A percentile compares a stretch with the other conserved stretches of the same genome.
Conservation (phyloP, 2,888 invertebrate species). For the Sinopyrophorus schimmeli region DNA sequence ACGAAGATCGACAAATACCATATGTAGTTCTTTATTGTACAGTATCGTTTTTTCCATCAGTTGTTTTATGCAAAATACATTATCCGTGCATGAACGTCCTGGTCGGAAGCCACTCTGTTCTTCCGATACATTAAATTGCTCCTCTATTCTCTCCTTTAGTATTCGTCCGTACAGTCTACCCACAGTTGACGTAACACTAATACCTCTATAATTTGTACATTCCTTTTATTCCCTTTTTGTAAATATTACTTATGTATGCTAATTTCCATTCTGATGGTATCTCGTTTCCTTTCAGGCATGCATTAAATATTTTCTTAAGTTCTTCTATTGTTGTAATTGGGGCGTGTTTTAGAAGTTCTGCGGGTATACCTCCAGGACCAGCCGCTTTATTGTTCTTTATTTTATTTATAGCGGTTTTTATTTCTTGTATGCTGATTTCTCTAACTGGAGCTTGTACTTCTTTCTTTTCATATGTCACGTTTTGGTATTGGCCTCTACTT, state of each 20-base stretch:
- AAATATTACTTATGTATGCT: neutral
- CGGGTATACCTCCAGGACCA: slow-evolving; percentile 1
- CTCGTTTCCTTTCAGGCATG: slow-evolving; percentile 3
- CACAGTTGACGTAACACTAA: no score
- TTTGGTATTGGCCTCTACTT: neutral
- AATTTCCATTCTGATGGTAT: slow-evolving; percentile 3
- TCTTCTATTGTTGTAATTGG: neutral
- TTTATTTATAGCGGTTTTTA: neutral
- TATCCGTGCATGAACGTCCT: slow-evolving; percentile 1
- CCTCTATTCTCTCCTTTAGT: no score
- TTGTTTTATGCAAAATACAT: slow-evolving; percentile 3
- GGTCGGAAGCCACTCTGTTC: neutral
- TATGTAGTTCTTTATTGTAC: no score
- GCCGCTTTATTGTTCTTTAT: neutral
- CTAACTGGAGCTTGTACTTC: neutral
- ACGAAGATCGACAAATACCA: no score
- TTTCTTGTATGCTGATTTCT: neutral
- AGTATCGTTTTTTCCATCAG: slow-evolving; percentile 1
- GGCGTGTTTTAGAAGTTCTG: neutral
- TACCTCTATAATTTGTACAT: no score
- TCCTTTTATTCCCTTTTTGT: slow-evolving; percentile 7
- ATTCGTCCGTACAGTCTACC: no score
- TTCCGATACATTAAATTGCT: no score
- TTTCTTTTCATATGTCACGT: neutral
- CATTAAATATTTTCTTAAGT: neutral